Base-by-base conservation (phyloP, 1,140 invertebrate genomes). In the Drosophila orena region DNA sequence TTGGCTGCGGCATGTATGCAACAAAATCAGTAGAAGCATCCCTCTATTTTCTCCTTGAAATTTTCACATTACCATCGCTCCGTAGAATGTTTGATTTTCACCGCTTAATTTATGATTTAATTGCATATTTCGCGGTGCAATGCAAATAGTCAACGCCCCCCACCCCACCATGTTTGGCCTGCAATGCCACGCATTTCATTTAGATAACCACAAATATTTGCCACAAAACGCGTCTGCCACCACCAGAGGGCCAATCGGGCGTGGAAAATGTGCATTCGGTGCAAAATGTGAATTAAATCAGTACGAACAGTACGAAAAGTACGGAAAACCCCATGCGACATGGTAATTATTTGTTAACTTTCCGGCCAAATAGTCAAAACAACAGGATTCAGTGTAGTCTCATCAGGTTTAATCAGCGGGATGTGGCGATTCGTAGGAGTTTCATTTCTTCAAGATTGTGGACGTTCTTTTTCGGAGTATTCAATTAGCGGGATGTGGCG, bases 151-250 rank as follows among this genome's bases (percentile, higher is more conserved):
- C 34, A 17, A n/a, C 22, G 20, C 30, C 56, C 50, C 44, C n/a
- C 55, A 53, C 27, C 17, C n/a, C 30, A 22, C 22, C 60, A 54
- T 49, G 59, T 52, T 49, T 24, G 27, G 30, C 1, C 35, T 44
- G 52, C 24, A 12, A 77, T 64, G 76, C 76, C 76, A 61, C 69
- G 84, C 84, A 88, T 88, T 88, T 83, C 84, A 88, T 88, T 88
- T 80, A 84, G 84, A 88, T 83, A 88, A 89, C 84, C 84, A 76
- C 84, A 88, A 88, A 88, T 89, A 88, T 89, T 88, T 89, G 71
- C 84, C 84, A 70, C 84, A 79, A 79, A 71, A 81, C 27, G 47
- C 47, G 27, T 50, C 30, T 17, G 47, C 47, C 27, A 34, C 47
- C 27, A 34, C 27, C 47, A 17, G 27, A 70, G 61, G 62, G 64